Evolutionary conservation across 2,888 invertebrate species (phyloP), one percentile per base, ranked within the genome.

Genomic region (Molanna angustata): DNA sequence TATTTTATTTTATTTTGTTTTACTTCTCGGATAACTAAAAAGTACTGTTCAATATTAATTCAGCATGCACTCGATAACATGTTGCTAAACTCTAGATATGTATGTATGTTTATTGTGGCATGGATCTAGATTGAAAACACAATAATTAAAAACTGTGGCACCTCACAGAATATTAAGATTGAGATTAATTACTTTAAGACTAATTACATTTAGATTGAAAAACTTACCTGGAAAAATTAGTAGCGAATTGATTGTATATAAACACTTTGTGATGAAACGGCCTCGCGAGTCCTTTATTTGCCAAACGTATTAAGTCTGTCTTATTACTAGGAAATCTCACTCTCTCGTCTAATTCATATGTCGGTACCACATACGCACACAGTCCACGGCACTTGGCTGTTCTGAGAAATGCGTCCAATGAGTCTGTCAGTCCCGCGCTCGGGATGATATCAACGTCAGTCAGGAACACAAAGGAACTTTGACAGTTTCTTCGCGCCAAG

Each of bases 231-330:
- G 90, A 83, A 69, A 93, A 92, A 71, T 94, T 94, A 0, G 93
- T 94, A 4, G 94, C 93, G 65, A 83, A 92, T 69, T 94, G 94
- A 69, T 94, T 94, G 69, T 90, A 90, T 63, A 92, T 90, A 69
- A 94, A 94, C 56, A 94, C 90, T 71, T 91, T 91, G 64, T 90
- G 85, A 68, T 94, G 94, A 67, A 94, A 94, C 0, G 93, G 93
- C 67, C 92, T 80, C 0, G 93, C 93, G 43, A 91, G 71, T 46
- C 89, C 90, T 64, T 88, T 88, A 63, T 80, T 84, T 1, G 88
- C 86, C 56, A 93, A 71, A 49, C 88, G 74, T 47, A 92, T 72
- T 52, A 94, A 71, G 62, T 88, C 88, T 16, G 83, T 81, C 70
- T 93, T 93, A 64, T 88, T 89, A n/a, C 76, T 71, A 0, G 94